These are phyloP conservation scores for Bombus sylvicola DNA, from an alignment of 1,140 invertebrate genomes.

Conservation along the genomic window DNA sequence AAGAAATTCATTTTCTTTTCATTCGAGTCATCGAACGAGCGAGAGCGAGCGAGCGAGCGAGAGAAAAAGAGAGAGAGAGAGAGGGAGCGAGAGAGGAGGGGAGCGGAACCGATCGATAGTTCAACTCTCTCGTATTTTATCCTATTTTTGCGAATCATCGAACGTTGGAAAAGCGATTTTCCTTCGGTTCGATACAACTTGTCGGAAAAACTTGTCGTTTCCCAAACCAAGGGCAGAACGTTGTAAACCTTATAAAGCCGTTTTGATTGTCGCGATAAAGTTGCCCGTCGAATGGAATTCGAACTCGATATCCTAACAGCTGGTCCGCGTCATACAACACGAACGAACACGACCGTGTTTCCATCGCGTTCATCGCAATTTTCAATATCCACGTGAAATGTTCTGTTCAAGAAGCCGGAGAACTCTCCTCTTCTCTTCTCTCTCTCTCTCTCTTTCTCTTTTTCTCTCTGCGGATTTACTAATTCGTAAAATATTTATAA, in stretches of 20 bases:
- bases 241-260: conserved; percentile 16
- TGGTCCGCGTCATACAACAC: not conserved
- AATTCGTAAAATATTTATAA: not conserved
- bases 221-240: conserved; percentile 7
- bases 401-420: not conserved
- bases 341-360: not conserved
- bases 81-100: not conserved
- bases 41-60: conserved; percentile 14
- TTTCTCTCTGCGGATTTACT: not conserved
- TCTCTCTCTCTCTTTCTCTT: not conserved
- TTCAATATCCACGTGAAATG: not conserved
- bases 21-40: conserved; percentile 32
- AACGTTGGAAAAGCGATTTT: not conserved
- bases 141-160: not conserved
- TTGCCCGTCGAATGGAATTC: conserved; percentile 3
- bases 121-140: not conserved
- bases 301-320: not conserved
- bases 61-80: not conserved
- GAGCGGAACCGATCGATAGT: conserved; percentile 5
- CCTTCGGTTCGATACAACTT: not conserved
- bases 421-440: not conserved
- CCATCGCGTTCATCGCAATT: not conserved
- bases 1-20: conserved; percentile 21
- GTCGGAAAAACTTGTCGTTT: not conserved
- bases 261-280: conserved; percentile 36